phyloP scores from a whole-genome alignment of 2,888 invertebrate species.

The Imbricaverruca yamaguchii region DNA sequence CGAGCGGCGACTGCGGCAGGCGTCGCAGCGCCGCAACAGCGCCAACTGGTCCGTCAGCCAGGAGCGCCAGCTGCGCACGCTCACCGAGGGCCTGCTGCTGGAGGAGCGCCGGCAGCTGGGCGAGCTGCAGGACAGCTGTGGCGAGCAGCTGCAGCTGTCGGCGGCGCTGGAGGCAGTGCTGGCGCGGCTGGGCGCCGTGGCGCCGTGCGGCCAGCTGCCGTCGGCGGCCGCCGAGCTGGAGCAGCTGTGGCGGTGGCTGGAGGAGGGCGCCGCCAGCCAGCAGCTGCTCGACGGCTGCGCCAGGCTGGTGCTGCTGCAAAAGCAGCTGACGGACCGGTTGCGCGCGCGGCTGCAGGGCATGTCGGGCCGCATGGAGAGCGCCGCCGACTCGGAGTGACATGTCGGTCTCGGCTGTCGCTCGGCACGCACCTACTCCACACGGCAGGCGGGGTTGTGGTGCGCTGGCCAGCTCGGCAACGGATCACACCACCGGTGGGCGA shows the following conservation, averaged over 20 bases:
- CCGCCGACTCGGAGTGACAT: background rate
- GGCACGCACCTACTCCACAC: background rate
- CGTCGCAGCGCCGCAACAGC: background rate
- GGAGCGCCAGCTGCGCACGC: constrained; percentile 28
- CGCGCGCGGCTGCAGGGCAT: background rate
- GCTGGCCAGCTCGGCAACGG: background rate
- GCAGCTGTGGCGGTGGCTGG: background rate
- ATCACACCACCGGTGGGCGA: background rate
- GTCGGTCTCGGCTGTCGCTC: background rate
- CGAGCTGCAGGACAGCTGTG: constrained; percentile 27
- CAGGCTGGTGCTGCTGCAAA: constrained; percentile 7
- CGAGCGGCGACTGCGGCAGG: background rate
- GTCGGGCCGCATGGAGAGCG: constrained; percentile 1
- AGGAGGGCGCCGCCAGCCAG: background rate
- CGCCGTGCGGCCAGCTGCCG: background rate
- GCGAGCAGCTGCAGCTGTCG: background rate
- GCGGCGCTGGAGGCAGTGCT: background rate
- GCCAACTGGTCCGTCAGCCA: constrained; percentile 23
- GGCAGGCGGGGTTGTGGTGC: background rate
- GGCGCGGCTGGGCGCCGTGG: background rate
- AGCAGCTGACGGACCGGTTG: background rate
- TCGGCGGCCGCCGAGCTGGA: background rate
- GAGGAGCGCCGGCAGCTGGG: constrained; percentile 30
- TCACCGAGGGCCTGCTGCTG: constrained; percentile 30
- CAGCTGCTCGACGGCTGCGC: constrained; percentile 12